Conservation (phyloP, 1,140 invertebrate species). For the Drosophila punjabiensis region DNA sequence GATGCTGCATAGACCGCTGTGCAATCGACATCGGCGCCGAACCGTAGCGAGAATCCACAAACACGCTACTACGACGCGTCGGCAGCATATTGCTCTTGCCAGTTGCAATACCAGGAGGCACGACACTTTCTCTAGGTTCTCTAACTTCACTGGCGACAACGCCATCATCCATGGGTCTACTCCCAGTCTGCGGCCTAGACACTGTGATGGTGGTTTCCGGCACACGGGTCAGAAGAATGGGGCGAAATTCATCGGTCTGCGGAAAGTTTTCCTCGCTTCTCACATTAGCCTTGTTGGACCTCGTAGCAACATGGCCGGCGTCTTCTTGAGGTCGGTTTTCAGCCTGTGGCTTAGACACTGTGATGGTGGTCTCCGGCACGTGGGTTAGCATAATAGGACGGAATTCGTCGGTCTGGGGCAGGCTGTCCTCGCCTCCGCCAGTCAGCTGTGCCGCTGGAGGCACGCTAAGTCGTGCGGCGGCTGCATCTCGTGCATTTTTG, state of each 20-base stretch:
- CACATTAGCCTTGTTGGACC: neutral
- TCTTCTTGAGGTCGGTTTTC: neutral
- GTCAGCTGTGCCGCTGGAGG: conserved; percentile 6
- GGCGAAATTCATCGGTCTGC: conserved; percentile 53
- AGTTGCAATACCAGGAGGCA: neutral
- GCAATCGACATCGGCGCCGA: conserved; percentile 73
- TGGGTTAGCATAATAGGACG: conserved; percentile 57
- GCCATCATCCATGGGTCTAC: conserved; percentile 4
- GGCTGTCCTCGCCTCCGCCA: neutral
- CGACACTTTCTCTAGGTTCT: neutral
- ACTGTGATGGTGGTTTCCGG: conserved; percentile 41
- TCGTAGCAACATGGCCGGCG: too few relatives aligned
- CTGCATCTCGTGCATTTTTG: conserved; percentile 54
- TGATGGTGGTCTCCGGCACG: conserved; percentile 39
- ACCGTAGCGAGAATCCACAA: conserved; percentile 59
- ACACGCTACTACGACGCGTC: conserved; percentile 59
- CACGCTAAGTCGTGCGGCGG: conserved; percentile 19
- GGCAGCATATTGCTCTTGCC: conserved; percentile 27
- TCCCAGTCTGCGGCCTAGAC: conserved; percentile 4
- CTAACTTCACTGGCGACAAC: conserved; percentile 27
- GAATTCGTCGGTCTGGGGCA: conserved; percentile 41
- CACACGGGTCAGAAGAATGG: conserved; percentile 49
- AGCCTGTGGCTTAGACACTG: conserved; percentile 6
- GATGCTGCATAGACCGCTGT: conserved; percentile 65
- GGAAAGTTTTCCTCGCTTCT: conserved; percentile 1